Conservation (phyloP, 2,113 vertebrate species). For the Mastomys coucha region DNA sequence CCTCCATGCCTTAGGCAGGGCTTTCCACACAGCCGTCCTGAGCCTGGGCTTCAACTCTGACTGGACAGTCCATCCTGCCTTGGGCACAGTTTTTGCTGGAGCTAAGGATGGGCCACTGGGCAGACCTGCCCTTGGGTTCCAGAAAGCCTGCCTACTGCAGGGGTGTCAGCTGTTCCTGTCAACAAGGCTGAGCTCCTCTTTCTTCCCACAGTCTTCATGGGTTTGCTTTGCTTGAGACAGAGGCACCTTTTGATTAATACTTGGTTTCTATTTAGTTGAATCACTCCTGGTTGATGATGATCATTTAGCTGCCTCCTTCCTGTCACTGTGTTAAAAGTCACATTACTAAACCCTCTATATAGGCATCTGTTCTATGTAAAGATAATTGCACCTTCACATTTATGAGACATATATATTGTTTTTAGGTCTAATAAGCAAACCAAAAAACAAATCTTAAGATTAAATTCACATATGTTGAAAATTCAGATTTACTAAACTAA, state of each 20-base stretch:
- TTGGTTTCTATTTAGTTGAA: not conserved
- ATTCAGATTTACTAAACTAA: constrained; percentile 86
- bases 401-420: constrained; percentile 53
- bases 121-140: not conserved
- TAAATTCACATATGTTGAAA: constrained; percentile 82
- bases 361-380: constrained; percentile 28
- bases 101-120: not conserved
- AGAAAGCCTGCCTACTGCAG: too few species aligned
- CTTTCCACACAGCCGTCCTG: not conserved
- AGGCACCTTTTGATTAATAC: not conserved
- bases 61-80: not conserved
- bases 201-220: not conserved
- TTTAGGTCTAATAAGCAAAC: constrained; percentile 62
- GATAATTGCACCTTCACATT: constrained; percentile 51
- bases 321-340: not conserved
- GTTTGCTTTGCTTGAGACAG: not conserved
- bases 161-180: not conserved
- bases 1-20: too few species aligned
- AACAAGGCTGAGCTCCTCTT: not conserved
- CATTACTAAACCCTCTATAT: not conserved
- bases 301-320: not conserved
- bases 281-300: not conserved
- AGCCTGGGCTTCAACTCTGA: not conserved
- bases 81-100: not conserved
- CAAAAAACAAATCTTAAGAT: constrained; percentile 73